phyloP scores from a whole-genome alignment of 2,888 invertebrate species.

The Dolomedes plantarius region DNA sequence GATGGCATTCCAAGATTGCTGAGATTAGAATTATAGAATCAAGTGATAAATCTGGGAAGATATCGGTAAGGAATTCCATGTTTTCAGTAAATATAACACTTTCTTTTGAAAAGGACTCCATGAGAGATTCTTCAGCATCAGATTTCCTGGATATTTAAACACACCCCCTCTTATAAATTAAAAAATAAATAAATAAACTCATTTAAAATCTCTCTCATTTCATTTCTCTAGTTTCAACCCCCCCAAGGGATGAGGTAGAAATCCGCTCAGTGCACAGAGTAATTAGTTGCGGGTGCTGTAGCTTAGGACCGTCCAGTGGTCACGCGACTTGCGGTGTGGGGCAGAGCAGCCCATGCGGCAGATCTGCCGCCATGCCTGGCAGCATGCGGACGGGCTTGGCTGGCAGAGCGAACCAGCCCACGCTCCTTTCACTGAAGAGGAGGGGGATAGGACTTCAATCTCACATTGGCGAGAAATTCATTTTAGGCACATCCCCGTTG shows the following conservation, averaged over 20 bases:
- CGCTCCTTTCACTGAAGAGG: conserved; percentile 1
- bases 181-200: too few relatives aligned
- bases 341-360: conserved; percentile 32
- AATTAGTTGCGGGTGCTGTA: background rate
- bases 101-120: too few relatives aligned
- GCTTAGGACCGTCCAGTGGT: conserved; percentile 9
- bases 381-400: conserved; percentile 54
- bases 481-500: too few relatives aligned
- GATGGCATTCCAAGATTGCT: too few relatives aligned
- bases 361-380: conserved; percentile 52
- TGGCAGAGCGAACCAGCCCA: conserved; percentile 42
- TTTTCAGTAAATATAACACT: too few relatives aligned
- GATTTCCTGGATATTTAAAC: too few relatives aligned
- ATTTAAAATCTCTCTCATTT: background rate
- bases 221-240: background rate
- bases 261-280: background rate
- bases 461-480: background rate
- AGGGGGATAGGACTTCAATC: background rate
- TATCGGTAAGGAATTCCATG: too few relatives aligned
- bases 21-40: too few relatives aligned
- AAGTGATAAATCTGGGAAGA: too few relatives aligned
- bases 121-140: too few relatives aligned
- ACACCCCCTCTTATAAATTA: too few relatives aligned
- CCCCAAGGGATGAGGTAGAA: background rate
- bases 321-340: conserved; percentile 4